Evolutionary conservation across 1,140 invertebrate species (phyloP), one percentile per base, ranked within the genome.

Genomic region (Cotesia typhae): DNA sequence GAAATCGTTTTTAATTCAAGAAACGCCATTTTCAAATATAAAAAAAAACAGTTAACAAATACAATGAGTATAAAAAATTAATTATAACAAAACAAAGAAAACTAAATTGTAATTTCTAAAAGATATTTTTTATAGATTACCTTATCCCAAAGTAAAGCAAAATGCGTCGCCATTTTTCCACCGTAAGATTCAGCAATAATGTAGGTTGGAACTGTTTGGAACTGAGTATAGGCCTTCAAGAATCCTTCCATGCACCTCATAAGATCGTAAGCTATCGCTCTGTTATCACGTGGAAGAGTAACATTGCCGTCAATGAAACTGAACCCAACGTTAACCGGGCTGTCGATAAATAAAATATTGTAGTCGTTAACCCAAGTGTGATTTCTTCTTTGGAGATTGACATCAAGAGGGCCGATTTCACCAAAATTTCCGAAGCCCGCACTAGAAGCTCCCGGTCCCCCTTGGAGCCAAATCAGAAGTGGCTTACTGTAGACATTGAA

Each of bases 131-230:
- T 2, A 28, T 28, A 1, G 36, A 59, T 20, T 85, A 93, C 92
- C 83, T 90, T 84, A 76, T 89, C 84, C 80, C 93, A 88, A 38
- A 83, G 77, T 28, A 88, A 81, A 1, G 89, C 92, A 79, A 96
- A 94, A 76, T 94, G 92, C 6, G 92, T 90, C 0, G 94, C 91
- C 93, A 96, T 96, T 88, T 96, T 97, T 0, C 94, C 95, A 9
- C 95, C 95, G 84, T 96, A 96, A 0, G 94, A 95, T 81, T 96
- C 93, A 35, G 91, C 92, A 73, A 93, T 92, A 60, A 96, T 94
- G 76, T 95, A 96, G 9, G 95, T 88, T 0, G 94, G 92, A 2
- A 92, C 89, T 4, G 82, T 86, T 78, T 91, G 87, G 78, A 95
- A 95, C 75, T 92, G 87, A 0, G 92, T 90, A 74, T 92, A 79